Percentiles rank a stretch among this genome's conserved stretches.
Evolutionary conservation across 1,140 invertebrate genomes (phyloP).

Genomic region (Zaprionus ornatus): DNA sequence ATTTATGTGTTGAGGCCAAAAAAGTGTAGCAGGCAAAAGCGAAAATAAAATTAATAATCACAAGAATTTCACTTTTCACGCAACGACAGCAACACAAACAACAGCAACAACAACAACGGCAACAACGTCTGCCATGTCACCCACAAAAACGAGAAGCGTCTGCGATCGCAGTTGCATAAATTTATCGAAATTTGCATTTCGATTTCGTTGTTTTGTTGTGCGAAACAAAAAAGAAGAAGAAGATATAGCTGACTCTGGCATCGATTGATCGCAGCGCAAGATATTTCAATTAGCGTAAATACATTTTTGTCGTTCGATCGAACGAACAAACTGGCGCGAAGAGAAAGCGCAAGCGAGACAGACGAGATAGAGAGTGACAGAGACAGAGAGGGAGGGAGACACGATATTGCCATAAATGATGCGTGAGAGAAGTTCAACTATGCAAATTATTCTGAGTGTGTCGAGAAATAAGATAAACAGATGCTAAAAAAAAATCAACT

Average conservation of each 20-base stretch:
- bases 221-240: constrained; percentile 54
- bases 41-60: constrained; percentile 82
- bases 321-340: constrained; percentile 49
- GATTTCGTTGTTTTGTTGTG: constrained; percentile 19
- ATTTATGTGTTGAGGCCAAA: constrained; percentile 69
- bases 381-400: constrained; percentile 25
- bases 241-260: constrained; percentile 59
- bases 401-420: constrained; percentile 35
- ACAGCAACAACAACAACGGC: constrained; percentile 37
- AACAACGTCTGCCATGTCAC: constrained; percentile 68
- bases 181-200: constrained; percentile 82
- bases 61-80: constrained; percentile 82
- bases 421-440: constrained; percentile 54
- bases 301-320: constrained; percentile 72
- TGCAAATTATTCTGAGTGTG: neutral
- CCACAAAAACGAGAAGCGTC: constrained; percentile 62
- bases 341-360: constrained; percentile 9
- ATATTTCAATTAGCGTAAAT: constrained; percentile 83
- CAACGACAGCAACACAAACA: constrained; percentile 59
- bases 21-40: constrained; percentile 74
- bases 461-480: too few species aligned
- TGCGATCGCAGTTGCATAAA: constrained; percentile 70
- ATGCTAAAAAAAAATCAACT: too few species aligned
- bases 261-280: constrained; percentile 80
- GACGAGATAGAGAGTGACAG: constrained; percentile 18